A percentile compares a stretch with the other conserved stretches of the same genome.
Evolutionary conservation across 2,888 invertebrate species (phyloP).

Genomic region (Pteria penguin): DNA sequence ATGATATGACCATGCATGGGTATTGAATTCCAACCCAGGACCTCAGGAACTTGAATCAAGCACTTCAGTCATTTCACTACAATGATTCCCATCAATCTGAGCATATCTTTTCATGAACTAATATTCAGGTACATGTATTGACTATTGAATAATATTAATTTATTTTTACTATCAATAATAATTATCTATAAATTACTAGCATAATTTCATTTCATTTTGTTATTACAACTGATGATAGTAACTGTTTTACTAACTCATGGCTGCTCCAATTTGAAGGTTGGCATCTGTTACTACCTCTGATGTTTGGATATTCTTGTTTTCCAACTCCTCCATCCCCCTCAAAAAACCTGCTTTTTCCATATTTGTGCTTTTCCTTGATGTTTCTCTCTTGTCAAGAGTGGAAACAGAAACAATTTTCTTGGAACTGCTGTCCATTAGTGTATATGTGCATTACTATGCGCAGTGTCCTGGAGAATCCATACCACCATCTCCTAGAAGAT

Average conservation of each 20-base stretch:
- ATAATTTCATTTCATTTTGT: too few species aligned
- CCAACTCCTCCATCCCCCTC: slow-evolving; percentile 17
- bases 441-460: slow-evolving; percentile 38
- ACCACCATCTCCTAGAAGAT: slow-evolving; percentile 36
- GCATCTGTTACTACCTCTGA: slow-evolving; percentile 45
- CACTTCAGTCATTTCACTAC: too few species aligned
- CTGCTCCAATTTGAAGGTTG: slow-evolving; percentile 38
- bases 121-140: too few species aligned
- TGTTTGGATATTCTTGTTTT: slow-evolving; percentile 29
- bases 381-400: slow-evolving; percentile 40
- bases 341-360: slow-evolving; percentile 38
- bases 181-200: too few species aligned
- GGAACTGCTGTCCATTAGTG: slow-evolving; percentile 34
- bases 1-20: too few species aligned
- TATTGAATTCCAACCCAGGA: too few species aligned
- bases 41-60: too few species aligned
- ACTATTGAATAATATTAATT: too few species aligned
- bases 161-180: too few species aligned
- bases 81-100: too few species aligned
- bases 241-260: slow-evolving; percentile 46
- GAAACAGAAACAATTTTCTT: slow-evolving; percentile 33
- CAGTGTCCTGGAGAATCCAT: slow-evolving; percentile 38
- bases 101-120: too few species aligned
- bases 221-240: too few species aligned
- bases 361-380: slow-evolving; percentile 26